Evolutionary conservation across 2,888 invertebrate genomes (phyloP), one percentile per base, ranked within the genome.

Genomic region (Chloromyia formosa): DNA sequence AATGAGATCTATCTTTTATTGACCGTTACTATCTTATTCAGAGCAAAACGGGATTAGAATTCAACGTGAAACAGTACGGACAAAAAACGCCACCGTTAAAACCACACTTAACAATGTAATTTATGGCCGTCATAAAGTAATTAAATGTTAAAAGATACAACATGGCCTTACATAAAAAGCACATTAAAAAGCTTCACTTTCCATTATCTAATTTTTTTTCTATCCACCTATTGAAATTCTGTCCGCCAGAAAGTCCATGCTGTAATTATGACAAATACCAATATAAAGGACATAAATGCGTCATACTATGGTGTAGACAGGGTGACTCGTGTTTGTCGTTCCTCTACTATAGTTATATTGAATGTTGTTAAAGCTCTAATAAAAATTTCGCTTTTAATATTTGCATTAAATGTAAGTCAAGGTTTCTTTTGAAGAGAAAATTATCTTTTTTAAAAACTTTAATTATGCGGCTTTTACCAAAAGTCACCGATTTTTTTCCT

Each of bases 161-260:
- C 74, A 69, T 74, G 40, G 61, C 27, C 35, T 54, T 40, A 75
- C 72, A 66, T 69, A 71, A 71, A 68, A 73, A 72, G 66, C 40
- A 64, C 76, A 76, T 74, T 76, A 76, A 72, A 76, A 49, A 64
- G 73, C 74, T 74, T 76, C 76, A 72, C 76, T 64, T 74, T 76
- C 72, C 74, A 76, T 76, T 76, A 76, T 76, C 76, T 64, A 49
- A 64, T 64, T 74, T 76, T 76, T 61, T 62, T 35, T 45, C 27
- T 49, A n/a, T n/a, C 4, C 42, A 60, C 16, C 45, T 45, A 61
- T 49, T 49, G 60, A 49, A 61, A 61, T 42, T 7, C 27, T n/a
- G 10, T 27, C 62, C 49, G 14, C 40, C 45, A 49, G 16, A 45
- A 20, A 23, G n/a, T 16, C 14, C 5, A 10, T 12, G 14, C 14